phyloP scores from a whole-genome alignment of 30 jellyfish, hydroid and myxozoan genomes.

The Clytia hemisphaerica region DNA sequence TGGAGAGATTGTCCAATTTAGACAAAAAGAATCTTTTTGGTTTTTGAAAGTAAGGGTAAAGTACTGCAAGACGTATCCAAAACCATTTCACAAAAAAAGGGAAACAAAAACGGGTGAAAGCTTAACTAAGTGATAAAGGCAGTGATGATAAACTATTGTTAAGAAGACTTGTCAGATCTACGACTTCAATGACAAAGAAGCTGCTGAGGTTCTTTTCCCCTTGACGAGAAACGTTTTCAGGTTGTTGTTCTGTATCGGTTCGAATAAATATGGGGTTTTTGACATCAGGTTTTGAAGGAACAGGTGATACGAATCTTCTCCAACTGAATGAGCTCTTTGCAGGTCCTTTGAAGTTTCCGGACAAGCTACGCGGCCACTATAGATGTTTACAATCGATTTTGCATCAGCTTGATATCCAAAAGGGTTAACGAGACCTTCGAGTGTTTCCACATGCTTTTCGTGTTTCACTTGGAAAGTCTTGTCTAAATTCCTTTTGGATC shows the following conservation, averaged over 20 bases:
- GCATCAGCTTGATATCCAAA: background rate
- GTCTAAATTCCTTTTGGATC: slow-evolving; percentile 10
- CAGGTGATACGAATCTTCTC: slow-evolving; percentile 11
- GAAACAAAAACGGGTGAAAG: too few relatives aligned
- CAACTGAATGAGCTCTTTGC: slow-evolving; percentile 8
- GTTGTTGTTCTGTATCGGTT: background rate
- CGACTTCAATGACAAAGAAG: too few relatives aligned
- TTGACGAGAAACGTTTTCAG: slow-evolving; percentile 11
- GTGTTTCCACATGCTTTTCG: slow-evolving; percentile 18
- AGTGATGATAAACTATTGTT: too few relatives aligned
- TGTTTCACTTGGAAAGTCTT: slow-evolving; percentile 13
- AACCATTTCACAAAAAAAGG: too few relatives aligned
- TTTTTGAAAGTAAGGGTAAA: too few relatives aligned
- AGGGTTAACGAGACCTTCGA: slow-evolving; percentile 16
- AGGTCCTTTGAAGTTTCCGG: background rate
- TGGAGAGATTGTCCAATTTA: too few relatives aligned
- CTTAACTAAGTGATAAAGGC: too few relatives aligned
- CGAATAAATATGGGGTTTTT: slow-evolving; percentile 2
- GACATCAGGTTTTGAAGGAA: slow-evolving; percentile 11
- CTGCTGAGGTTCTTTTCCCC: slow-evolving; percentile 8
- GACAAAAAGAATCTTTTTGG: too few relatives aligned
- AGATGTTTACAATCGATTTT: background rate
- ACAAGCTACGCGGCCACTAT: background rate
- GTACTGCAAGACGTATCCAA: too few relatives aligned
- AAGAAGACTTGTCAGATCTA: too few relatives aligned